A percentile compares a stretch with the other conserved stretches of the same genome.
Conservation (phyloP, 2,797 vertebrate species). For the Avahi laniger region DNA sequence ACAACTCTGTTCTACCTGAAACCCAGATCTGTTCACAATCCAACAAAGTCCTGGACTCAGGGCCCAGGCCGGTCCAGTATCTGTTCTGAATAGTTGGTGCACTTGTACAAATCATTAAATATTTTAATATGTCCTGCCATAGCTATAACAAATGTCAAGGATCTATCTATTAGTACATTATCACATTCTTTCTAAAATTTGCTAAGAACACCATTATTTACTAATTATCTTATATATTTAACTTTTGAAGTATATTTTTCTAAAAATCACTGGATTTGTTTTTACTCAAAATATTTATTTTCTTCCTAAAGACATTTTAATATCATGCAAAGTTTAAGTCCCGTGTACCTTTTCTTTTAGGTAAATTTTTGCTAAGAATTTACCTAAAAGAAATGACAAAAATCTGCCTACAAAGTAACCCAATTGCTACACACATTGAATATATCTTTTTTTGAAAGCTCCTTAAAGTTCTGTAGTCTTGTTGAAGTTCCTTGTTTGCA, state of each 20-base stretch:
- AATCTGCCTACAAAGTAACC: background rate
- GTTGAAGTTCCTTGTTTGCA: background rate
- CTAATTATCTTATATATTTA: background rate
- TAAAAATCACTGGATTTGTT: background rate
- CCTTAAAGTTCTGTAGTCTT: background rate
- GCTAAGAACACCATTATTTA: background rate
- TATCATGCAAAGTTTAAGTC: background rate
- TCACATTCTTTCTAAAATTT: constrained; percentile 1
- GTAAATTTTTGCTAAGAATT: background rate
- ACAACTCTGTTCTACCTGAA: background rate
- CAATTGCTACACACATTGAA: background rate
- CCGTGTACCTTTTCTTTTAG: background rate
- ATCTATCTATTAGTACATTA: background rate
- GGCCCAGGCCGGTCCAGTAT: background rate
- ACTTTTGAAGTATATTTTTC: background rate
- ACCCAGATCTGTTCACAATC: background rate
- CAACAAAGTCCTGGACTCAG: background rate
- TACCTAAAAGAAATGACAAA: background rate
- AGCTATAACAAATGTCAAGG: background rate
- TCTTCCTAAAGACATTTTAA: background rate
- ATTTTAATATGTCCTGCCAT: background rate
- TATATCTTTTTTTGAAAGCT: background rate
- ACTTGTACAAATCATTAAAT: background rate
- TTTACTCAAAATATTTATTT: background rate
- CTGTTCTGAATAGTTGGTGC: background rate